These are phyloP conservation scores for Venustaconcha ellipsiformis DNA, from an alignment of 1,140 invertebrate species.

Conservation along the genomic window DNA sequence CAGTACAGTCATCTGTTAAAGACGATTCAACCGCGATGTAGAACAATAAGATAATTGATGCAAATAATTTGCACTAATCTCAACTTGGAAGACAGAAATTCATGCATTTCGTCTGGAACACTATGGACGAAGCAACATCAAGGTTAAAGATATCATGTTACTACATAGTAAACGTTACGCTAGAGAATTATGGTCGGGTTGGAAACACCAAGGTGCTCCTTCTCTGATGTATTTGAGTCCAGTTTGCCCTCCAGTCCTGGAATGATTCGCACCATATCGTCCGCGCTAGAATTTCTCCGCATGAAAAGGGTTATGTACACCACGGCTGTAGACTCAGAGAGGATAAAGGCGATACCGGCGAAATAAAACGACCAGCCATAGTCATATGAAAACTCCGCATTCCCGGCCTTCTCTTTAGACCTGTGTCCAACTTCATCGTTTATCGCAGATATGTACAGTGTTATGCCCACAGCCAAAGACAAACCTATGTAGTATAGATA, in stretches of 20 bases:
- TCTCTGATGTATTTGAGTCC: constrained; percentile 12
- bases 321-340: constrained; percentile 54
- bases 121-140: no score
- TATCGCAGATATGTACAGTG: constrained; percentile 61
- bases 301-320: constrained; percentile 55
- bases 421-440: constrained; percentile 62
- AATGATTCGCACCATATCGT: constrained; percentile 53
- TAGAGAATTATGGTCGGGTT: constrained; percentile 30
- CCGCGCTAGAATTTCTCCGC: constrained; percentile 38
- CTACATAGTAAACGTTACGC: no score
- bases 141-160: no score
- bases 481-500: constrained; percentile 41
- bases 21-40: no score
- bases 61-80: no score
- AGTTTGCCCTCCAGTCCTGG: constrained; percentile 52
- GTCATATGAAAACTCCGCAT: constrained; percentile 44
- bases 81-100: no score
- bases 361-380: constrained; percentile 63
- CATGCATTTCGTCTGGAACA: no score
- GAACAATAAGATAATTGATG: no score
- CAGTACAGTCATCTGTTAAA: no score
- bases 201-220: constrained; percentile 7
- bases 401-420: constrained; percentile 36
- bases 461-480: constrained; percentile 55
- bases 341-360: constrained; percentile 51